A percentile compares a stretch with the other conserved stretches of the same genome.
These are phyloP conservation scores for Spilosoma lubricipeda DNA, from an alignment of 2,888 invertebrate species.

Conservation along the genomic window DNA sequence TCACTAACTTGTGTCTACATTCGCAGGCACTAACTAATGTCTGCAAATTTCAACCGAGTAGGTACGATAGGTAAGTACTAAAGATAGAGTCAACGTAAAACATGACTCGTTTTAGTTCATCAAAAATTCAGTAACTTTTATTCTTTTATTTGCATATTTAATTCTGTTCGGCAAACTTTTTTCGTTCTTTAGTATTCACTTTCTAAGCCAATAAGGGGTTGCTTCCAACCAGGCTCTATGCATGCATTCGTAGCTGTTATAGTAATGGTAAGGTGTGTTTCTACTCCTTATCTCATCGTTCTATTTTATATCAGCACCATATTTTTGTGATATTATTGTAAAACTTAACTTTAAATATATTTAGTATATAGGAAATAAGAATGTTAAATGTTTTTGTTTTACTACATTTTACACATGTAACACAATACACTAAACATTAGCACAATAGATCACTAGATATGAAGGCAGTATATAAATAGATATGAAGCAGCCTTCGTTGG, in stretches of 20 bases:
- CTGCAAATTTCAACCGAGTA: slow-evolving; percentile 29
- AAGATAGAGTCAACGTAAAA: slow-evolving; percentile 54
- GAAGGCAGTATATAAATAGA: too few relatives aligned
- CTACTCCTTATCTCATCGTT: neutral
- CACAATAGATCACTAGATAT: too few relatives aligned
- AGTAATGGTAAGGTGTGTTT: neutral
- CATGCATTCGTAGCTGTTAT: neutral
- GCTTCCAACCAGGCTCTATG: slow-evolving; percentile 9
- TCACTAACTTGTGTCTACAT: slow-evolving; percentile 71
- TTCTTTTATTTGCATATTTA: slow-evolving; percentile 58
- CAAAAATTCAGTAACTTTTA: slow-evolving; percentile 58
- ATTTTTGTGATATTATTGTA: neutral
- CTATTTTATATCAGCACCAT: neutral
- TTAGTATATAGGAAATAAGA: too few relatives aligned
- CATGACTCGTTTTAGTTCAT: slow-evolving; percentile 70
- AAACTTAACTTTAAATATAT: too few relatives aligned
- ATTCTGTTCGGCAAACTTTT: slow-evolving; percentile 45
- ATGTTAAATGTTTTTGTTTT: too few relatives aligned
- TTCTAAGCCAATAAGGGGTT: slow-evolving; percentile 32
- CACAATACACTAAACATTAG: too few relatives aligned
- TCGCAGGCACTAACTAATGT: slow-evolving; percentile 56
- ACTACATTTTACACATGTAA: too few relatives aligned
- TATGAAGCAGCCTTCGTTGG: too few relatives aligned
- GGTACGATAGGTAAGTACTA: slow-evolving; percentile 6
- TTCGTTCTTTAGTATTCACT: slow-evolving; percentile 46